Conservation (phyloP, 2,888 invertebrate species). For the Toxonevra muliebris region DNA sequence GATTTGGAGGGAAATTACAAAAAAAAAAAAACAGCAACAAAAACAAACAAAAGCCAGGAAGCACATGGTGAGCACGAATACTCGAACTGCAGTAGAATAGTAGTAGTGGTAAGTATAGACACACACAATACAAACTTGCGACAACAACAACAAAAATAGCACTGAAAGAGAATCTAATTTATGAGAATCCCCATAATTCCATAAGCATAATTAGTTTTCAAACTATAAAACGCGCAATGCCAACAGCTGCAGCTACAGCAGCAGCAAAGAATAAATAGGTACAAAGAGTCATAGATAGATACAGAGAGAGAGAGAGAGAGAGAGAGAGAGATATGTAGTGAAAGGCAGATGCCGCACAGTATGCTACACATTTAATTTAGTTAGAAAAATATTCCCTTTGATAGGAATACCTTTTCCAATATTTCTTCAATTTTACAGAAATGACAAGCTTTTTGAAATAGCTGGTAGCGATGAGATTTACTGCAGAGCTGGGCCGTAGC, state of each 20-base stretch:
- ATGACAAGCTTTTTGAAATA: no score
- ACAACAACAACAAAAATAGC: conserved; percentile 15
- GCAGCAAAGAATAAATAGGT: background rate
- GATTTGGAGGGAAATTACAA: no score
- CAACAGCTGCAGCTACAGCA: no score
- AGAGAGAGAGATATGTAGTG: no score
- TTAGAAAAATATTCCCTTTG: no score
- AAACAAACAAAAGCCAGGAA: background rate
- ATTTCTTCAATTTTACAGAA: no score
- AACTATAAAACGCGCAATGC: conserved; percentile 50
- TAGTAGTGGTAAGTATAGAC: background rate
- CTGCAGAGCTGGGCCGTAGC: no score
- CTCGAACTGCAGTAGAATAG: background rate
- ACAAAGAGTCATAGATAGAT: no score
- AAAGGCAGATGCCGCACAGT: no score
- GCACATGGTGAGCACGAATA: conserved; percentile 5
- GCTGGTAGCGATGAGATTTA: no score
- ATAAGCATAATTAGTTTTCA: conserved; percentile 62
- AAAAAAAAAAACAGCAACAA: background rate
- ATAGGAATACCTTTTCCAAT: no score
- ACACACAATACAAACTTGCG: conserved; percentile 16
- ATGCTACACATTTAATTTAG: no score
- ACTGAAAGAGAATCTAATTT: conserved; percentile 40
- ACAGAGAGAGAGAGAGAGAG: background rate
- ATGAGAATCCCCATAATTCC: conserved; percentile 48